Percentiles rank a stretch among this genome's conserved stretches.
These are phyloP conservation scores for Turdus rufiventris DNA, from an alignment of 2,113 vertebrate genomes.

Conservation along the genomic window DNA sequence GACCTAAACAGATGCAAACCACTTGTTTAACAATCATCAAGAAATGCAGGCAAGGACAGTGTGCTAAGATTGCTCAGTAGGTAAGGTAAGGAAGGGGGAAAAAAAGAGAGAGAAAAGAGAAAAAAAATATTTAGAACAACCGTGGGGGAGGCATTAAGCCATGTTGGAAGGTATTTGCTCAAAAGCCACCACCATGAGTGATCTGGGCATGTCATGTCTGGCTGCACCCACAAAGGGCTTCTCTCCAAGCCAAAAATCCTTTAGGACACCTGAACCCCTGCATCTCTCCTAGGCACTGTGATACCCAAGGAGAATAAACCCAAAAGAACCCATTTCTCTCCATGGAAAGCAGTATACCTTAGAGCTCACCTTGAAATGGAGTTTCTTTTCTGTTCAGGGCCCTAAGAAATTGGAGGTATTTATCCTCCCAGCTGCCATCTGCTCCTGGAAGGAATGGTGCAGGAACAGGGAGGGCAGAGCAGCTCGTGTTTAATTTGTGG, in stretches of 20 bases:
- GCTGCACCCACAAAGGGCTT: not conserved
- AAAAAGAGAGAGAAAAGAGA: rapidly evolving
- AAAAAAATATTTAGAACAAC: not conserved
- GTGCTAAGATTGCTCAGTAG: not conserved
- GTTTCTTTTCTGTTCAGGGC: not conserved
- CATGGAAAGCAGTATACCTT: not conserved
- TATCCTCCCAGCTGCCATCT: not conserved
- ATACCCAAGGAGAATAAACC: not conserved
- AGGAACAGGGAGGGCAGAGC: not conserved
- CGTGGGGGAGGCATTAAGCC: not conserved
- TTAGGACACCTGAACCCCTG: not conserved
- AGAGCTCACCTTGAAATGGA: not conserved
- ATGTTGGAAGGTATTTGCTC: not conserved
- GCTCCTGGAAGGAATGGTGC: not conserved
- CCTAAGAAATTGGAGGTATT: not conserved
- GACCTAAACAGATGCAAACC: not conserved
- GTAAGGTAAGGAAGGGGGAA: rapidly evolving
- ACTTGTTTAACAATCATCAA: not conserved
- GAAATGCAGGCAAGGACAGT: rapidly evolving
- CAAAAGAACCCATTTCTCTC: not conserved
- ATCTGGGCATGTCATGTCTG: not conserved
- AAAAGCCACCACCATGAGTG: rapidly evolving
- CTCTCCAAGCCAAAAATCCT: not conserved
- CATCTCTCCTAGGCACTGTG: rapidly evolving
- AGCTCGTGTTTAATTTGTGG: not conserved